Percentiles rank a stretch among this genome's conserved stretches.
Evolutionary conservation across 2,888 invertebrate genomes (phyloP).

Genomic region (Alentia gelatinosa): DNA sequence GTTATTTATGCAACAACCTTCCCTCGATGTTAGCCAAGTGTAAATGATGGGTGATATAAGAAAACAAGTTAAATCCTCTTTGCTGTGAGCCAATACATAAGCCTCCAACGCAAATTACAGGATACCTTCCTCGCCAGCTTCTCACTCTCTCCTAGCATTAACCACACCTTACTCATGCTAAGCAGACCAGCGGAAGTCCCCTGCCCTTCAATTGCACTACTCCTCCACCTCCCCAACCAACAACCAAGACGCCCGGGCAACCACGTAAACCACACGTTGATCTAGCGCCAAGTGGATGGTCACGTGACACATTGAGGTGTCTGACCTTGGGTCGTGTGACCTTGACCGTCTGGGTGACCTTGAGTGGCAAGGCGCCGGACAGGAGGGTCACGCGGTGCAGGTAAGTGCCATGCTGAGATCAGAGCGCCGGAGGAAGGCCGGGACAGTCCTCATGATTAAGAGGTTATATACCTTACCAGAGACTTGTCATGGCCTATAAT

Average conservation of each 20-base stretch:
- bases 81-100: no score
- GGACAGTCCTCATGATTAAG: no score
- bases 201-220: not conserved
- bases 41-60: no score
- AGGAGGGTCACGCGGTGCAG: not conserved
- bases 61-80: no score
- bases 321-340: not conserved
- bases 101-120: not conserved
- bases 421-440: no score
- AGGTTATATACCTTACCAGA: no score
- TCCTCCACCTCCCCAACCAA: not conserved
- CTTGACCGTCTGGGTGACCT: not conserved
- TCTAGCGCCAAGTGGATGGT: not conserved
- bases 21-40: no score
- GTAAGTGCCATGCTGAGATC: not conserved
- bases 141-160: not conserved
- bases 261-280: constrained; percentile 11
- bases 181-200: no score
- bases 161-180: not conserved
- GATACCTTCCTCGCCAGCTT: not conserved
- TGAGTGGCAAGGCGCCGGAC: not conserved
- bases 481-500: no score
- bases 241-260: not conserved
- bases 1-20: no score
- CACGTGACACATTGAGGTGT: not conserved